Percentiles rank a stretch among this genome's conserved stretches.
These are phyloP conservation scores for Bucco capensis DNA, from an alignment of 2,113 vertebrate genomes.

Conservation along the genomic window DNA sequence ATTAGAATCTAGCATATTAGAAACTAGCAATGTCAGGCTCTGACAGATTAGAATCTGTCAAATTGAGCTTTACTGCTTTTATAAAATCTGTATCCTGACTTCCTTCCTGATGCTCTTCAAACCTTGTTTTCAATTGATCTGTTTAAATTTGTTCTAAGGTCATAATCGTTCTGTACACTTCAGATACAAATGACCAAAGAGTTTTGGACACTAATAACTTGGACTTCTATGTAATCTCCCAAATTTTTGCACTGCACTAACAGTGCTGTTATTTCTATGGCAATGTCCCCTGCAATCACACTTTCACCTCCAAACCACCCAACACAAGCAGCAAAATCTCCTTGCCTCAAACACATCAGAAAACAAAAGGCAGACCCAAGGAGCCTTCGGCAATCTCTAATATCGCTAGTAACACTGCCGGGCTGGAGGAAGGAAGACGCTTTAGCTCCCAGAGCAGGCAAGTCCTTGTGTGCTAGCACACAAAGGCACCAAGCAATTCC, in stretches of 20 bases:
- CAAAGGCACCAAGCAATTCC: background rate
- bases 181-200: background rate
- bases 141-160: background rate
- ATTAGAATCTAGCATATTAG: background rate
- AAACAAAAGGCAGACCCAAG: background rate
- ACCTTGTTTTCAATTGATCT: background rate
- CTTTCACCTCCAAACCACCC: background rate
- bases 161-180: rapidly evolving
- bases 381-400: rapidly evolving
- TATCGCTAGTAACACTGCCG: rapidly evolving
- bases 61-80: background rate
- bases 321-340: background rate
- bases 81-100: background rate
- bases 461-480: background rate
- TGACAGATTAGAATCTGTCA: background rate
- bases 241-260: rapidly evolving
- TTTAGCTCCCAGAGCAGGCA: background rate
- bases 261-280: rapidly evolving
- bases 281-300: rapidly evolving
- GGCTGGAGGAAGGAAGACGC: background rate
- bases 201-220: background rate
- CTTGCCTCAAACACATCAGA: rapidly evolving
- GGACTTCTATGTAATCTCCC: rapidly evolving
- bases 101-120: background rate
- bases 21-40: background rate